Base-by-base conservation (phyloP, 2,113 vertebrate genomes). In the Nicator chloris region DNA sequence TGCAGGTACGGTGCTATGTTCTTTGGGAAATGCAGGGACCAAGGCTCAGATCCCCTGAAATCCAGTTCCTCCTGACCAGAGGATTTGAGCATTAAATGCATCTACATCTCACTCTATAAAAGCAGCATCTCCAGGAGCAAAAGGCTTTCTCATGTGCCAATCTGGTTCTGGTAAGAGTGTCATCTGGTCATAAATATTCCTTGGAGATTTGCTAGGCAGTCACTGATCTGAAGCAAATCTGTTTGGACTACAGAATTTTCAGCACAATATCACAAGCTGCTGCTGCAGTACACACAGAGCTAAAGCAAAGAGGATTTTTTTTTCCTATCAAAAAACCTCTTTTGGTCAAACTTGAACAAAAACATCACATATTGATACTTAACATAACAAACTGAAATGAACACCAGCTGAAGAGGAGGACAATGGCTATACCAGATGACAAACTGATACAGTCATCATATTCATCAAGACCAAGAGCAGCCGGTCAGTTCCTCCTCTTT, bases 171-270 rank as follows among this genome's bases (percentile, higher is more conserved):
- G 31, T 75, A 66, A 90, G 79, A 23, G 61, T 71, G 69, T 96
- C 93, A 97, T 95, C 90, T 96, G 90, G 47, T 92, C 71, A 90
- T 96, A 96, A 96, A 93, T 95, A 95, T 86, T 91, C 87, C 82
- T 66, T 40, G 20, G 82, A 90, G 82, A 72, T 78, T 68, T 71
- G 47, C 72, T 84, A 21, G 35, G 77, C 76, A 86, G 71, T 59
- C 82, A 86, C 82, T 75, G 90, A 96, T 86, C 82, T 88, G 77
- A 91, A 90, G 44, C 56, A 94, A 93, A 94, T 80, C 78, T 83
- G 66, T 90, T 90, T 78, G 72, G 66, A 95, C 80, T 83, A 77
- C 40, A 69, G 44, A 73, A 93, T 95, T 94, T 86, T 90, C 85
- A 95, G 92, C 76, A 88, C 79, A 70, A 14, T 56, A 86, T 88